Evolutionary conservation across 2,888 invertebrate genomes (phyloP), one percentile per base, ranked within the genome.

Genomic region (Megaustenia siamemsis): DNA sequence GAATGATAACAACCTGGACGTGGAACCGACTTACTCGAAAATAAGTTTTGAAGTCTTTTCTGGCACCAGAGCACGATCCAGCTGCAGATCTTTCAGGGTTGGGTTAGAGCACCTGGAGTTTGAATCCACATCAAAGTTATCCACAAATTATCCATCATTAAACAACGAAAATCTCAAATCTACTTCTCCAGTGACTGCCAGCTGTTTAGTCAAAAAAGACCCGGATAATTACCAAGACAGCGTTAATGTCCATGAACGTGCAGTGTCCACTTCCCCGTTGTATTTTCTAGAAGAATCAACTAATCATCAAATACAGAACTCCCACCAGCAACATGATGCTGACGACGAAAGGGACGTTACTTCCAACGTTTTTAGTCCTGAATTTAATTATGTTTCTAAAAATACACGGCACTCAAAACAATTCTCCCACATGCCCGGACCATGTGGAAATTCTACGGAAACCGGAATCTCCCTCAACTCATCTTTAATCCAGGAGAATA

Each of bases 31-130:
- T 66, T 91, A 90, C 88, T 92, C 93, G 82, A 92, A 89, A 10
- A 92, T 93, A 83, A 92, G 91, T 94, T 98, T 98, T 95, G 97
- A 98, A 94, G 98, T 98, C 89, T 98, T 98, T 95, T 98, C 98
- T 94, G 98, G 98, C 96, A 98, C 98, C 95, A 97, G 98, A 71
- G 98, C 98, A 94, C 98, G 98, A 86, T 98, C 98, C 88, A 98
- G 98, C 83, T 98, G 97, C 95, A 98, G 98, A 94, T 98, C 98
- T 94, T 98, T 98, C 94, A 92, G 92, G 24, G 90, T 88, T 71
- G 94, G 93, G 84, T 96, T 92, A 95, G 93, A 93, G 53, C 87
- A 90, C 60, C 92, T 96, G 86, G 97, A 97, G 92, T 96, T 40
- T 38, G n/a, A 32, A 21, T 0, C 24, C 21, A 6, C 66, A 3